Percentiles rank a stretch among this genome's conserved stretches.
These are phyloP conservation scores for Streptopelia turtur DNA, from an alignment of 2,797 vertebrate species.

Conservation along the genomic window DNA sequence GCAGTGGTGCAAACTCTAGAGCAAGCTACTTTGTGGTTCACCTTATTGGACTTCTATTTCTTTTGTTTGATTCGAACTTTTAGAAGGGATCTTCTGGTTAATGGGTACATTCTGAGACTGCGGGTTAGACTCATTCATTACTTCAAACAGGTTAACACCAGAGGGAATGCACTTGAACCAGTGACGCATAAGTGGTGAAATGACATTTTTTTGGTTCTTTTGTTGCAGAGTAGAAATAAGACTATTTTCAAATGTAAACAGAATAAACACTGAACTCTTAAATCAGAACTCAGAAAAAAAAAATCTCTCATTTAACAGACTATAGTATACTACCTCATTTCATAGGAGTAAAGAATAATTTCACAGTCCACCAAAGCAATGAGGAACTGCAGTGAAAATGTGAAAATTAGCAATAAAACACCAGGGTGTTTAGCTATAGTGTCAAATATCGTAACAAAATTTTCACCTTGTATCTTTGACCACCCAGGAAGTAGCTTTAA, in stretches of 20 bases:
- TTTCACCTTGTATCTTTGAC: conserved; percentile 21
- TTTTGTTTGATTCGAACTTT: not conserved
- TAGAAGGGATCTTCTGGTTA: not conserved
- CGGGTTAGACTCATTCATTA: not conserved
- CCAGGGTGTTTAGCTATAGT: not conserved
- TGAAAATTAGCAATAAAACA: conserved; percentile 33
- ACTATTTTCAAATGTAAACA: not conserved
- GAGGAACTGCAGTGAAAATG: conserved; percentile 26
- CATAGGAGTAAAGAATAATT: conserved; percentile 1
- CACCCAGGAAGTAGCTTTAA: conserved; percentile 6
- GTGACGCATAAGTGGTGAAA: not conserved
- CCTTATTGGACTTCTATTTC: not conserved
- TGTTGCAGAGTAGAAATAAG: not conserved
- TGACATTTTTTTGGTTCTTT: not conserved
- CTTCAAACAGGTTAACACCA: not conserved
- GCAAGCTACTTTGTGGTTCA: not conserved
- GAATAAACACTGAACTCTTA: not conserved
- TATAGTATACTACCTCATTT: not conserved
- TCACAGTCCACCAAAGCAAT: conserved; percentile 22
- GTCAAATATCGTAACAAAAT: not conserved
- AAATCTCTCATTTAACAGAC: not conserved
- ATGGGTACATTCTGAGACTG: not conserved
- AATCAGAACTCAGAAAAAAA: not conserved
- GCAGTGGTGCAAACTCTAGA: not conserved
- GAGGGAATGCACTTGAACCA: not conserved